These are phyloP conservation scores for Diachrysia chrysitis DNA, from an alignment of 2,888 invertebrate genomes.

Conservation along the genomic window DNA sequence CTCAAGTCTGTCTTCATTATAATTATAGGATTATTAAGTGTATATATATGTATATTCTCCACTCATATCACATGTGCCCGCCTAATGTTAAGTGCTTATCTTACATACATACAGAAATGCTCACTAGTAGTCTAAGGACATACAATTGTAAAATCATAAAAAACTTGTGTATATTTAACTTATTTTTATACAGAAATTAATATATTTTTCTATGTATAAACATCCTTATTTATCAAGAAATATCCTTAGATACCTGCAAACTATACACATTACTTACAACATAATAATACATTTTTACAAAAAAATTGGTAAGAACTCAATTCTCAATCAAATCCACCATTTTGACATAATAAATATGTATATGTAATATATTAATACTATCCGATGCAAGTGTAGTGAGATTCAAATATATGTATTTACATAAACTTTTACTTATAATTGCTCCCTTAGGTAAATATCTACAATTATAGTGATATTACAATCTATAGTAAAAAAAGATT, in stretches of 20 bases:
- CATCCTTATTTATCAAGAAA: slow-evolving; percentile 5
- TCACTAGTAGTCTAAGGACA: slow-evolving; percentile 43
- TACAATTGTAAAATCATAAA: background rate
- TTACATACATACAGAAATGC: slow-evolving; percentile 46
- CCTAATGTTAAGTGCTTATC: slow-evolving; percentile 57
- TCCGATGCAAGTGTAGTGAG: slow-evolving; percentile 57
- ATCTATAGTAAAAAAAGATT: slow-evolving; percentile 60
- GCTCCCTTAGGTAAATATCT: slow-evolving; percentile 87
- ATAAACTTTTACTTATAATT: slow-evolving; percentile 78
- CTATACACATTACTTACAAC: slow-evolving; percentile 52
- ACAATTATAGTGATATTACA: slow-evolving; percentile 72
- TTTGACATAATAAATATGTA: slow-evolving; percentile 28
- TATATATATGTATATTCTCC: slow-evolving; percentile 25
- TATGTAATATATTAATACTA: slow-evolving; percentile 41
- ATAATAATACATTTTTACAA: slow-evolving; percentile 47
- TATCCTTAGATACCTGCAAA: slow-evolving; percentile 50
- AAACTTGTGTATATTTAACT: background rate
- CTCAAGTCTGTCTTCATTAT: slow-evolving; percentile 14
- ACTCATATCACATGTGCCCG: slow-evolving; percentile 65
- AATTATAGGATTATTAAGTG: slow-evolving; percentile 13
- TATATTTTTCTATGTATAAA: slow-evolving; percentile 7
- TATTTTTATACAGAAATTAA: background rate
- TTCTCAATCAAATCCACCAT: slow-evolving; percentile 58
- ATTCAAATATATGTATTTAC: slow-evolving; percentile 72
- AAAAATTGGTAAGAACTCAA: slow-evolving; percentile 54